These are phyloP conservation scores for Myiothlypis chrysogaster DNA, from an alignment of 2,797 vertebrate species.

Conservation along the genomic window DNA sequence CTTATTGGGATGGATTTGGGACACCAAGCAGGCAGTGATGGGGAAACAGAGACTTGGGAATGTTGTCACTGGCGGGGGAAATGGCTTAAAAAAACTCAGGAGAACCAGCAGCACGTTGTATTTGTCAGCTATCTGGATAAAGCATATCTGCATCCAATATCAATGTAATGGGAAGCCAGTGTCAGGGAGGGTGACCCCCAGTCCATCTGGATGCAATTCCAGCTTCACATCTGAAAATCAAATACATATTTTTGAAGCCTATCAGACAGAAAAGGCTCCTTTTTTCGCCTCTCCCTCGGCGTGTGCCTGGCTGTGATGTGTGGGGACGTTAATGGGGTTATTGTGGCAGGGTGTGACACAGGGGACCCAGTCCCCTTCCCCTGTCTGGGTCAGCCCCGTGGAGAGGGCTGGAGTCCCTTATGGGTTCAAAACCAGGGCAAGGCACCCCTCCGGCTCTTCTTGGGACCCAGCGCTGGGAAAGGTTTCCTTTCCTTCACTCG, in stretches of 20 bases:
- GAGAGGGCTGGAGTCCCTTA: neutral
- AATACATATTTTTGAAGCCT: constrained; percentile 56
- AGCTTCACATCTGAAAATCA: constrained; percentile 64
- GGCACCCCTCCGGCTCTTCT: neutral
- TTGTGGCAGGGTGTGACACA: constrained; percentile 1
- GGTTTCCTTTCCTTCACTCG: neutral
- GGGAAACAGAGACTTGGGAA: neutral
- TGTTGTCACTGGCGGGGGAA: neutral
- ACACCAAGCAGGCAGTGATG: rapidly evolving
- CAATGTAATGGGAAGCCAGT: constrained; percentile 58
- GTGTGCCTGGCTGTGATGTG: neutral
- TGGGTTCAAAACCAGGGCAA: constrained; percentile 34
- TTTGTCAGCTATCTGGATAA: constrained; percentile 18
- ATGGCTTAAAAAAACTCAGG: neutral
- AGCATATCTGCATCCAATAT: constrained; percentile 49
- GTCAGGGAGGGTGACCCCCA: constrained; percentile 40
- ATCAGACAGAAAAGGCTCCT: constrained; percentile 40
- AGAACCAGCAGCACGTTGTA: neutral
- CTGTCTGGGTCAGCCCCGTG: neutral
- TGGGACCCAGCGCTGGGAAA: neutral
- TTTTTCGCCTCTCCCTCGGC: neutral
- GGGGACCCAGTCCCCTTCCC: neutral
- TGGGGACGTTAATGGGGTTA: neutral
- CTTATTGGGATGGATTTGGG: neutral
- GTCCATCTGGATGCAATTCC: constrained; percentile 65